Evolutionary conservation across 2,113 vertebrate genomes (phyloP).

Genomic region (Rhinopomastus cyanomelas): DNA sequence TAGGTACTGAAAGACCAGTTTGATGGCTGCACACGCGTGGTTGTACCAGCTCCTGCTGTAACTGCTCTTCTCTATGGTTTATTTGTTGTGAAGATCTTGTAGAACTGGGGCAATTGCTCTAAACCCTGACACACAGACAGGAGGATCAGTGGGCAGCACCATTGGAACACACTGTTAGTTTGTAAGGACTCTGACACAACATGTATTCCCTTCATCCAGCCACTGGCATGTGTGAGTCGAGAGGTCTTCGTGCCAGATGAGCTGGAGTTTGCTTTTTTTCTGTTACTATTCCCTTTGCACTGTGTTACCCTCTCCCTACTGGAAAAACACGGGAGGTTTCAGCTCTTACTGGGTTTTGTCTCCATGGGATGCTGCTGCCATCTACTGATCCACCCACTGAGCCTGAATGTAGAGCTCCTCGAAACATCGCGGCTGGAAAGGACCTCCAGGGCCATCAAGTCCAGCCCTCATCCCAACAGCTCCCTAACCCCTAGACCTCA

Average conservation of each 20-base stretch:
- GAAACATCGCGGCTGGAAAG: too few species aligned
- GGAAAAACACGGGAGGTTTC: accelerated
- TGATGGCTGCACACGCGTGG: background rate
- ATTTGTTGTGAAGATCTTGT: background rate
- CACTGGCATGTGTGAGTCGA: background rate
- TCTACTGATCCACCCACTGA: slow-evolving; percentile 14
- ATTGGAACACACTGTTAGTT: accelerated
- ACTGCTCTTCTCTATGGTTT: background rate
- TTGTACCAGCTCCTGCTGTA: background rate
- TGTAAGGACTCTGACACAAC: background rate
- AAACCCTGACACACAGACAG: background rate
- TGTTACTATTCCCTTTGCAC: background rate
- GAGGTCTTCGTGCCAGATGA: background rate
- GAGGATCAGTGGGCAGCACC: background rate
- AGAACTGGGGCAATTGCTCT: background rate
- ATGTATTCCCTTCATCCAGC: accelerated
- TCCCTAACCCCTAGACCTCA: too few species aligned
- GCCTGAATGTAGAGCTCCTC: background rate
- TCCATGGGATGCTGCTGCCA: slow-evolving; percentile 18
- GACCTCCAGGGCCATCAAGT: too few species aligned
- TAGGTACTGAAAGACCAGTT: background rate
- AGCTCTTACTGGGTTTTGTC: background rate
- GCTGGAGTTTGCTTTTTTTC: background rate
- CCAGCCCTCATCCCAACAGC: too few species aligned
- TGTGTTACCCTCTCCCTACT: background rate